These are phyloP conservation scores for Calyptommatus sinebrachiatus DNA, from an alignment of 2,113 vertebrate species.

Conservation along the genomic window DNA sequence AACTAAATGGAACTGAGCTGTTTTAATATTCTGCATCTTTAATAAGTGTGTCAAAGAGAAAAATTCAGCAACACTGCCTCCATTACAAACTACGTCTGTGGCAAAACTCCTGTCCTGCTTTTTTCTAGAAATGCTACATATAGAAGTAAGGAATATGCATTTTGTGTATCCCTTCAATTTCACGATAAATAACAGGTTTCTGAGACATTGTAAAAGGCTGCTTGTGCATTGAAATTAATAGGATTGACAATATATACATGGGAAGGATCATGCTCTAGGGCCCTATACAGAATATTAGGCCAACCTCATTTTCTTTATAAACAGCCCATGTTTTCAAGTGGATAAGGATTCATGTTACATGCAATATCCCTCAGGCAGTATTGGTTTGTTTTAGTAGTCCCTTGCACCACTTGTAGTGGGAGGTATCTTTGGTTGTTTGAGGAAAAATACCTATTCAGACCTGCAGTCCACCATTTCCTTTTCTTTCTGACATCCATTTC, in stretches of 20 bases:
- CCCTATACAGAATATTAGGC: background rate
- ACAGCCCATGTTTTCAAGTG: background rate
- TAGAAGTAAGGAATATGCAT: background rate
- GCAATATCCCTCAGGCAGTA: background rate
- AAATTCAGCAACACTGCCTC: too few relatives aligned
- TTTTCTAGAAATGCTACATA: too few relatives aligned
- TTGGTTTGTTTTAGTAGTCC: background rate
- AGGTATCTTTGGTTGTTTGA: constrained; percentile 1
- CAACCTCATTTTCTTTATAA: background rate
- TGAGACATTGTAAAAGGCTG: too few relatives aligned
- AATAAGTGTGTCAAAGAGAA: too few relatives aligned
- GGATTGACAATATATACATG: background rate
- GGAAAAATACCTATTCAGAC: background rate
- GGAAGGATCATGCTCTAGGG: background rate
- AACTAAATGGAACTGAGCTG: background rate
- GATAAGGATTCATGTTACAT: background rate
- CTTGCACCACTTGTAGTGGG: background rate
- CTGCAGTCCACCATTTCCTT: background rate
- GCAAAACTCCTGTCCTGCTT: too few relatives aligned
- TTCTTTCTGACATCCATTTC: background rate
- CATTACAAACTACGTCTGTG: too few relatives aligned
- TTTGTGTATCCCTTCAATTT: background rate
- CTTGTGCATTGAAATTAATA: background rate
- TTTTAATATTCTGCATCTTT: background rate
- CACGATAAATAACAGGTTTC: too few relatives aligned